phyloP scores from a whole-genome alignment of 2,888 invertebrate species.

The Pteria penguin region DNA sequence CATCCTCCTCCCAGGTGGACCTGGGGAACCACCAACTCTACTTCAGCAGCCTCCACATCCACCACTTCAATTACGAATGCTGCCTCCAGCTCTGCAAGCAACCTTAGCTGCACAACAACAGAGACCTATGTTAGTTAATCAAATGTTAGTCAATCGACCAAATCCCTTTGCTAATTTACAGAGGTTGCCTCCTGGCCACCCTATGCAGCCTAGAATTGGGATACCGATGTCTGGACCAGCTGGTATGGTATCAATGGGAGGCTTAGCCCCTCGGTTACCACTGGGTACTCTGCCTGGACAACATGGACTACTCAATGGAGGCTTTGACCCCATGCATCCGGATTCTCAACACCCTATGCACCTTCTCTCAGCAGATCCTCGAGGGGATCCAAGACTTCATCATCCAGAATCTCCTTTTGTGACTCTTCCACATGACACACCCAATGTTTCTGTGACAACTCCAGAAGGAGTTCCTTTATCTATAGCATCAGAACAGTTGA shows the following conservation, averaged over 20 bases:
- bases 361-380: conserved; percentile 14
- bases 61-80: conserved; percentile 15
- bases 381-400: conserved; percentile 32
- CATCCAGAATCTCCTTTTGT: conserved; percentile 29
- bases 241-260: conserved; percentile 41
- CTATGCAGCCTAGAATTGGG: conserved; percentile 31
- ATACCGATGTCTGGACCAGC: conserved; percentile 37
- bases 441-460: conserved; percentile 12
- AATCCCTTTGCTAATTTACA: conserved; percentile 43
- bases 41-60: conserved; percentile 11
- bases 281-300: conserved; percentile 41
- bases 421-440: conserved; percentile 16
- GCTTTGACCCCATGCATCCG: conserved; percentile 36
- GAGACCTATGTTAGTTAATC: conserved; percentile 60
- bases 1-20: conserved; percentile 31
- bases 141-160: conserved; percentile 59
- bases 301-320: conserved; percentile 47
- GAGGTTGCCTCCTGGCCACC: conserved; percentile 33
- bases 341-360: conserved; percentile 32
- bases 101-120: conserved; percentile 49
- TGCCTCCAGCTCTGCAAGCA: conserved; percentile 52
- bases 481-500: conserved; percentile 45
- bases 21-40: conserved; percentile 9
- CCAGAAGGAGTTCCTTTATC: conserved; percentile 21
- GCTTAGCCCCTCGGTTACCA: conserved; percentile 38